Evolutionary conservation across 2,797 vertebrate genomes (phyloP).

Genomic region (Sparidentex hasta): DNA sequence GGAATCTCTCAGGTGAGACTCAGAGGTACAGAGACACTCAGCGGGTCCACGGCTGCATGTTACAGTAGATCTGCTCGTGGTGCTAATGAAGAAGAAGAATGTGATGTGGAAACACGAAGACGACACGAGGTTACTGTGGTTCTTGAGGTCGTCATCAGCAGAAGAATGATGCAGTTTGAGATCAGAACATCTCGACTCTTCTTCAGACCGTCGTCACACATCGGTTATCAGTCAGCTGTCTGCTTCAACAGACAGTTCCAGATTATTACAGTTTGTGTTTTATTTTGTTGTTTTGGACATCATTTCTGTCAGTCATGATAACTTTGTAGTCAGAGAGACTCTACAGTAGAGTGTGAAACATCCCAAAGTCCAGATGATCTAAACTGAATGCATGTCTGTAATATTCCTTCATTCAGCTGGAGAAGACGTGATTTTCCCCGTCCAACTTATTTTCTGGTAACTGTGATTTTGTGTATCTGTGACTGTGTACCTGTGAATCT

Average conservation of each 20-base stretch:
- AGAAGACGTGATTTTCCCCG: neutral
- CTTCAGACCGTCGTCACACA: no score
- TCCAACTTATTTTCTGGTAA: neutral
- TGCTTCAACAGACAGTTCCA: neutral
- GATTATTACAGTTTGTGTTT: neutral
- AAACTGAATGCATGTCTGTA: neutral
- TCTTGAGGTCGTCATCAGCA: neutral
- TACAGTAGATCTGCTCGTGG: slow-evolving; percentile 32
- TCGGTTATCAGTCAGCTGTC: neutral
- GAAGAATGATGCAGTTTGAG: no score
- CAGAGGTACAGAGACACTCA: slow-evolving; percentile 22
- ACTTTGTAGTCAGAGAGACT: neutral
- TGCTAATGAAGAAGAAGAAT: slow-evolving; percentile 13
- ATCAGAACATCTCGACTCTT: no score
- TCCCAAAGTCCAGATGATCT: neutral
- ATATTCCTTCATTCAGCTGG: neutral
- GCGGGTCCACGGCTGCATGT: slow-evolving; percentile 1
- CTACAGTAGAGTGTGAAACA: neutral
- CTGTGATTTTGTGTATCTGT: neutral
- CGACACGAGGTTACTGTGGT: neutral
- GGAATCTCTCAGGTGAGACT: slow-evolving; percentile 29
- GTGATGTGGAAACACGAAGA: neutral
- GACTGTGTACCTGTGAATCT: no score
- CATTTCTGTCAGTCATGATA: neutral
- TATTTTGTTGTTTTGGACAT: neutral